phyloP scores from a whole-genome alignment of 2,113 vertebrate genomes.

The Acanthisitta chloris region DNA sequence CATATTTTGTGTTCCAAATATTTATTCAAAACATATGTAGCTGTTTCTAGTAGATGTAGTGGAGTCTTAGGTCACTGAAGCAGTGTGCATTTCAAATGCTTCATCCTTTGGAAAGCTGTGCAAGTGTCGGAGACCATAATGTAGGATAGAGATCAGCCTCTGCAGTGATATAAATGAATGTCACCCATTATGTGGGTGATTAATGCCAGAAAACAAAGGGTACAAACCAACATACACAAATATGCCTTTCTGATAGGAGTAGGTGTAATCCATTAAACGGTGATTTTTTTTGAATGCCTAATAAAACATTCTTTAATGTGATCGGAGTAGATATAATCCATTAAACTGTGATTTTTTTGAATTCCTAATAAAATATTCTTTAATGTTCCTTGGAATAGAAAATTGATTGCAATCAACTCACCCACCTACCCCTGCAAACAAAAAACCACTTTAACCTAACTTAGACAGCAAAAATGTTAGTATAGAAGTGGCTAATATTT shows the following conservation, averaged over 20 bases:
- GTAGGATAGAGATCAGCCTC: background rate
- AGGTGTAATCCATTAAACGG: background rate
- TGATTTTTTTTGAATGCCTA: background rate
- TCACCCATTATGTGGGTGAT: background rate
- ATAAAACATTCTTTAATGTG: background rate
- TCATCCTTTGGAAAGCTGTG: background rate
- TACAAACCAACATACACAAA: background rate
- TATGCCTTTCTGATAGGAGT: background rate
- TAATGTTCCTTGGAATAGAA: background rate
- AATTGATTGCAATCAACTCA: background rate
- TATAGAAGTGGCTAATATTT: background rate
- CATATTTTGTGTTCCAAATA: background rate
- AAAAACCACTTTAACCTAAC: background rate
- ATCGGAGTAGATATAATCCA: background rate
- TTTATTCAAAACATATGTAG: background rate
- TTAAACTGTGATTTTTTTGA: background rate
- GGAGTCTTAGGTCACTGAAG: background rate
- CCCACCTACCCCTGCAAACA: rapidly evolving
- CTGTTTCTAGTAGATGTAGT: background rate
- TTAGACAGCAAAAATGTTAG: background rate
- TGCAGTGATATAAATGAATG: background rate
- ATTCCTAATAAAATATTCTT: background rate
- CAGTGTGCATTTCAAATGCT: background rate
- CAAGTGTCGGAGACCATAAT: background rate
- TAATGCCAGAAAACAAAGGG: background rate